phyloP scores from a whole-genome alignment of 2,797 vertebrate genomes.

The Enteromius mattozi region DNA sequence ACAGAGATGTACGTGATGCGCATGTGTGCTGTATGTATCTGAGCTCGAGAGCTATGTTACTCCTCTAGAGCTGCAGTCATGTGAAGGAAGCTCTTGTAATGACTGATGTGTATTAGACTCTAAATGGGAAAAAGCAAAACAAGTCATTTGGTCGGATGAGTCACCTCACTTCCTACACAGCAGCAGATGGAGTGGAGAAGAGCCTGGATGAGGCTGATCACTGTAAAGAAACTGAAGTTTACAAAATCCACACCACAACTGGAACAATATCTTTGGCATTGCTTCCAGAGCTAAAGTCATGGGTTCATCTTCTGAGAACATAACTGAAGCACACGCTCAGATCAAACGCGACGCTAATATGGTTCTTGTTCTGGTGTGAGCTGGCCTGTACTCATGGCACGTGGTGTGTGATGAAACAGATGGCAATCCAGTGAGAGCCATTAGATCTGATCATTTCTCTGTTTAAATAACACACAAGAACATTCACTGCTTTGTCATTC shows the following conservation, averaged over 20 bases:
- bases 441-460: background rate
- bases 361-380: background rate
- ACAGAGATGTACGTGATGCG: background rate
- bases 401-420: background rate
- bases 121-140: background rate
- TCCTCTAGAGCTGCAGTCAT: background rate
- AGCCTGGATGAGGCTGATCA: background rate
- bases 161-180: constrained; percentile 4
- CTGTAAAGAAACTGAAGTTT: background rate
- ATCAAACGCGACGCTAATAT: background rate
- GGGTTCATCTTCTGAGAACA: background rate
- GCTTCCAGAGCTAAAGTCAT: background rate
- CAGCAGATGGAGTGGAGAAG: background rate
- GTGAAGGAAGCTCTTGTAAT: background rate
- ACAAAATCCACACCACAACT: background rate
- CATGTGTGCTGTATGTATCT: background rate
- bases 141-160: background rate
- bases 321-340: background rate
- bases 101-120: background rate
- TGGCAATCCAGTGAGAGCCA: background rate
- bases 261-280: background rate
- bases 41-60: background rate
- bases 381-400: background rate
- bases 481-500: background rate
- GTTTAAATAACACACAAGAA: background rate